Conservation (phyloP, 2,113 vertebrate species). For the Labrus mixtus region DNA sequence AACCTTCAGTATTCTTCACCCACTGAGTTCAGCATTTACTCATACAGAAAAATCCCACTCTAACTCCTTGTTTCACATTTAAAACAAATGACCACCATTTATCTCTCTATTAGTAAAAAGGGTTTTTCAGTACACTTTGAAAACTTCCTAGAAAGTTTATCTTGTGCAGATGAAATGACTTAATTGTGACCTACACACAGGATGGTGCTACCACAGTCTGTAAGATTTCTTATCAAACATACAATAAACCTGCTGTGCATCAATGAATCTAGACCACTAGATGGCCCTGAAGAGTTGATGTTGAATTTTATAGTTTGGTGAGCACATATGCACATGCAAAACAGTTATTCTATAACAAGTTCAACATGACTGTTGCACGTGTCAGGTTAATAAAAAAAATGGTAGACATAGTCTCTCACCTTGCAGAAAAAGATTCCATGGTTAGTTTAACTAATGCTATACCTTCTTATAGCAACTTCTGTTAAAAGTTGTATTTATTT, state of each 20-base stretch:
- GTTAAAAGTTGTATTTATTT: too few relatives aligned
- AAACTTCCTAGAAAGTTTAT: constrained; percentile 28
- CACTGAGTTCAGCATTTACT: constrained; percentile 42
- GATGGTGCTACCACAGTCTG: background rate
- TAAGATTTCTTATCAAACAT: background rate
- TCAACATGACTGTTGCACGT: too few relatives aligned
- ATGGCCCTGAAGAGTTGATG: constrained; percentile 30
- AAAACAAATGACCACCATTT: background rate
- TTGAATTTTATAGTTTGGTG: background rate
- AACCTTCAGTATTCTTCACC: background rate
- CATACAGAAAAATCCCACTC: constrained; percentile 11
- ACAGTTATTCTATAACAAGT: too few relatives aligned
- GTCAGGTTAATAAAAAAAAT: too few relatives aligned
- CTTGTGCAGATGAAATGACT: background rate
- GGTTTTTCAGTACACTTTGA: background rate
- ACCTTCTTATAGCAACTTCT: too few relatives aligned
- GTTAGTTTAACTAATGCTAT: too few relatives aligned
- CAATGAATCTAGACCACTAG: constrained; percentile 30
- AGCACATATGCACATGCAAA: background rate
- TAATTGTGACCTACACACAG: background rate
- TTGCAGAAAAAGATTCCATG: too few relatives aligned
- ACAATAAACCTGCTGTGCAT: background rate
- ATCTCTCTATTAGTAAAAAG: too few relatives aligned
- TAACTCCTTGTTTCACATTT: background rate
- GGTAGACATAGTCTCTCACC: too few relatives aligned